A percentile compares a stretch with the other conserved stretches of the same genome.
Conservation (phyloP, 2,888 invertebrate species). For the Noctuana brunneofusca region DNA sequence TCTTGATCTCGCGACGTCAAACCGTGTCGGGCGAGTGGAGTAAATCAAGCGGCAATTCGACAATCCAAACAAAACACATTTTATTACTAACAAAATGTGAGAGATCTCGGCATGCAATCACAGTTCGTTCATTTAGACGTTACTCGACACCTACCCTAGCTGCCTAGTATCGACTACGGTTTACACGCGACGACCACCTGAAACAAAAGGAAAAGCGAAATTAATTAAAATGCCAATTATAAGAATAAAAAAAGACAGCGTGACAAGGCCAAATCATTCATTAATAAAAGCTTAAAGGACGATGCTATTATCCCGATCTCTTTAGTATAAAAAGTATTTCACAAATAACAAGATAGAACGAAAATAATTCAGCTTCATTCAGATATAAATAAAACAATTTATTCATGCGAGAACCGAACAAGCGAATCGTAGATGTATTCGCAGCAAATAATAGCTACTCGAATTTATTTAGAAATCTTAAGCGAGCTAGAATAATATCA, state of each 20-base stretch:
- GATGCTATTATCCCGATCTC: neutral
- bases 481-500: constrained; percentile 44
- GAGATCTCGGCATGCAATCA: constrained; percentile 39
- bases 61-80: constrained; percentile 43
- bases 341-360: neutral
- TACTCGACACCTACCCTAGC: constrained; percentile 68
- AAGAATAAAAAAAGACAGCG: constrained; percentile 54
- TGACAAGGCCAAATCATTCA: constrained; percentile 25
- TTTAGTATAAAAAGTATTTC: neutral
- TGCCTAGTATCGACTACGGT: constrained; percentile 67
- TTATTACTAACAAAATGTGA: constrained; percentile 40
- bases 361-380: constrained; percentile 7
- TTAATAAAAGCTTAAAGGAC: constrained; percentile 11
- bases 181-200: constrained; percentile 78
- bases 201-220: constrained; percentile 83
- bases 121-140: constrained; percentile 55
- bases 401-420: constrained; percentile 27
- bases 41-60: constrained; percentile 50
- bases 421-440: constrained; percentile 24
- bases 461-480: constrained; percentile 35
- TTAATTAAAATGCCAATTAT: constrained; percentile 80
- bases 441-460: constrained; percentile 30
- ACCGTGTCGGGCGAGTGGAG: constrained; percentile 51
- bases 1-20: constrained; percentile 73
- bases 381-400: constrained; percentile 18